Evolutionary conservation across 2,797 vertebrate genomes (phyloP).

Genomic region (Hippocampus kuda): DNA sequence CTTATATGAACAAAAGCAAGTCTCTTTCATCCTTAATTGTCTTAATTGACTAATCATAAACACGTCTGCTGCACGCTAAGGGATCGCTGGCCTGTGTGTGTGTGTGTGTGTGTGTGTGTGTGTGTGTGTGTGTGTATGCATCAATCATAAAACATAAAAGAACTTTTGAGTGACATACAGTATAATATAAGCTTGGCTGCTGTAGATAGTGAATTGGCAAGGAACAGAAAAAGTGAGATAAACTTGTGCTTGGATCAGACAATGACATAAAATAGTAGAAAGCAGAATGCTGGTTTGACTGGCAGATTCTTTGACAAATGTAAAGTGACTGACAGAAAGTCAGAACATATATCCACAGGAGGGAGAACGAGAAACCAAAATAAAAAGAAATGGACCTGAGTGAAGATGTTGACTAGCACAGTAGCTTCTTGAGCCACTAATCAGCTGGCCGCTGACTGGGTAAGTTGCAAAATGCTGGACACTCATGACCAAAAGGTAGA

Average conservation of each 20-base stretch:
- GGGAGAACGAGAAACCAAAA: neutral
- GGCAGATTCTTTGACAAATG: conserved; percentile 42
- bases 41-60: no score
- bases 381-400: neutral
- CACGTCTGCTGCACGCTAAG: no score
- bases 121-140: conserved; percentile 11
- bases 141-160: conserved; percentile 44
- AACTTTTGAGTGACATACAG: conserved; percentile 41
- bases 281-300: conserved; percentile 24
- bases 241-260: conserved; percentile 51
- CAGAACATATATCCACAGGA: neutral
- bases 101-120: conserved; percentile 15
- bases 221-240: conserved; percentile 38
- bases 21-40: no score
- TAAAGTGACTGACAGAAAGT: conserved; percentile 19
- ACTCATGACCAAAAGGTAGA: no score
- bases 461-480: no score
- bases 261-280: conserved; percentile 32
- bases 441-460: no score
- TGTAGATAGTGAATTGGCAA: conserved; percentile 51
- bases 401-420: no score
- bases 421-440: no score
- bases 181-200: conserved; percentile 39
- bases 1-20: no score
- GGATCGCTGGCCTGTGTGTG: neutral